A percentile compares a stretch with the other conserved stretches of the same genome.
These are phyloP conservation scores for Hippocampus barbouri DNA, from an alignment of 2,113 vertebrate species.

Conservation along the genomic window DNA sequence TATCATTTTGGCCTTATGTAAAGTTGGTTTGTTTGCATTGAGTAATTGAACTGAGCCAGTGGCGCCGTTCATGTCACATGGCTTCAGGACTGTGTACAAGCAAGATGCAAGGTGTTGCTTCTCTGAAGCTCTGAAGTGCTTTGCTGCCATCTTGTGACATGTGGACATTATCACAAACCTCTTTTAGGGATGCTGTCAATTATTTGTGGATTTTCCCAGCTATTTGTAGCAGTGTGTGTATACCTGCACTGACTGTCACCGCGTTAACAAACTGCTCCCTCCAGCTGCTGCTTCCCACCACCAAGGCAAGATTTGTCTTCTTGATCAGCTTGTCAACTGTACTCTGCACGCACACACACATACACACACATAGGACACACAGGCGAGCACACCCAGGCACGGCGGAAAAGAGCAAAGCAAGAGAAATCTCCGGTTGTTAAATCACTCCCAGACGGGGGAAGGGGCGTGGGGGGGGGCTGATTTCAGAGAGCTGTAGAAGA, in stretches of 20 bases:
- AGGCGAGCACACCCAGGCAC: constrained; percentile 23
- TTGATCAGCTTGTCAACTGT: constrained; percentile 83
- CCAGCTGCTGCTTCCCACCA: constrained; percentile 83
- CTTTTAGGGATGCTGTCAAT: not conserved
- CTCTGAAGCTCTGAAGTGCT: not conserved
- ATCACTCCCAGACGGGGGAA: constrained; percentile 9
- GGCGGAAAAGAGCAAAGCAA: constrained; percentile 30
- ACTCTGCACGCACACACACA: constrained; percentile 62
- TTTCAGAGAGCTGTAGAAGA: constrained; percentile 22
- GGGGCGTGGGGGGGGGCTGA: constrained; percentile 11
- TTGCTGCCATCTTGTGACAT: too few species aligned
- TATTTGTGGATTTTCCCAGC: not conserved
- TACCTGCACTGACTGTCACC: constrained; percentile 81
- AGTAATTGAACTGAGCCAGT: too few species aligned
- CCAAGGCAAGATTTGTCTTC: constrained; percentile 81
- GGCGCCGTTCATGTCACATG: not conserved
- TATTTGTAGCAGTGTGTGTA: not conserved
- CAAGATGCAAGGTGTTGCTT: too few species aligned
- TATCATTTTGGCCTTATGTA: too few species aligned
- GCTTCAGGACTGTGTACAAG: not conserved
- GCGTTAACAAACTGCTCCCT: constrained; percentile 82
- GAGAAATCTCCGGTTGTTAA: constrained; percentile 39
- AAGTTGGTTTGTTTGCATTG: too few species aligned
- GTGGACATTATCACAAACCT: not conserved
- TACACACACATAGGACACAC: constrained; percentile 36